Percentiles rank a stretch among this genome's conserved stretches.
Evolutionary conservation across 30 jellyfish, hydroid and myxozoan genomes (phyloP).

Genomic region (Sanderia malayensis): DNA sequence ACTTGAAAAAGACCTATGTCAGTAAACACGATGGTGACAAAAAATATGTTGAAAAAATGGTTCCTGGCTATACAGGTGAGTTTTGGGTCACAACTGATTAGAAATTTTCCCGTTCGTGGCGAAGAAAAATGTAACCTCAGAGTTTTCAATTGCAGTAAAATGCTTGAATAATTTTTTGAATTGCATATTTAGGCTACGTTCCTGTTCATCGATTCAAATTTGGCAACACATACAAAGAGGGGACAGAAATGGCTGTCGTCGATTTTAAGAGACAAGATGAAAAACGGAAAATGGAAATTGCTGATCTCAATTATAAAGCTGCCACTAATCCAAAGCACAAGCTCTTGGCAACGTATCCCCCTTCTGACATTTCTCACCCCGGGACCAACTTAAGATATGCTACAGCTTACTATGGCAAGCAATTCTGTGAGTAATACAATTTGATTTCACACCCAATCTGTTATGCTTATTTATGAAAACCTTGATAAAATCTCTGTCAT

Average conservation of each 20-base stretch:
- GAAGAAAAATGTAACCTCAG: too few species aligned
- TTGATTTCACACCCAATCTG: too few species aligned
- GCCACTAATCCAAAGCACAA: conserved; percentile 41
- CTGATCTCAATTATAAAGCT: conserved; percentile 45
- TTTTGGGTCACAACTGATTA: too few species aligned
- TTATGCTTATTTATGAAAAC: too few species aligned
- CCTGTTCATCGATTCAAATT: conserved; percentile 79
- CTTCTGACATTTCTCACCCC: conserved; percentile 78
- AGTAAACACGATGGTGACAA: conserved; percentile 80
- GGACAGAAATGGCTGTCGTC: conserved; percentile 83
- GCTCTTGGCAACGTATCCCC: conserved; percentile 61
- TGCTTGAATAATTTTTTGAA: too few species aligned
- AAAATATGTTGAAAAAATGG: conserved; percentile 82
- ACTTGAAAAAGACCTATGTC: conserved; percentile 40
- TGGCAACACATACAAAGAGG: conserved; percentile 86
- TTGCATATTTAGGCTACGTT: conserved; percentile 93
- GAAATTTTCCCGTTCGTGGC: too few species aligned
- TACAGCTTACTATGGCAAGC: conserved; percentile 66
- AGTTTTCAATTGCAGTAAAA: too few species aligned
- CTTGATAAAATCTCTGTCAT: too few species aligned
- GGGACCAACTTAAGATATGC: conserved; percentile 84
- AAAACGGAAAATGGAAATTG: conserved; percentile 24
- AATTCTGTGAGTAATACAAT: conserved; percentile 61
- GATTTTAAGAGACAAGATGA: conserved; percentile 48
- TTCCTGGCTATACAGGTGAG: conserved; percentile 94